A percentile compares a stretch with the other conserved stretches of the same genome.
Conservation (phyloP, 2,888 invertebrate genomes). For the Seira ritae region DNA sequence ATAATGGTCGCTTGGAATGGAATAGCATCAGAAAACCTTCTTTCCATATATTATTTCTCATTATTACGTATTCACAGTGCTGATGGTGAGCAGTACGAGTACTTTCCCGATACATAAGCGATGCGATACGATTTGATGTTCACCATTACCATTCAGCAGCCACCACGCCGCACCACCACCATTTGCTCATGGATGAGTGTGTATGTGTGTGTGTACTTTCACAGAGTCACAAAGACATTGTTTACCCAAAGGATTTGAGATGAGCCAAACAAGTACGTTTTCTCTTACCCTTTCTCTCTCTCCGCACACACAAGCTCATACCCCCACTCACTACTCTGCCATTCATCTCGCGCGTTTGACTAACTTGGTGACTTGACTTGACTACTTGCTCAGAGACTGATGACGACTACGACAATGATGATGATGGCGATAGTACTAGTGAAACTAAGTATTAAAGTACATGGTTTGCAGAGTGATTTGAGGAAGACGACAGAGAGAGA, state of each 20-base stretch:
- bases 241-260: conserved; percentile 63
- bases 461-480: conserved; percentile 42
- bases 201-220: conserved; percentile 19
- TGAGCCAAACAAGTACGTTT: conserved; percentile 57
- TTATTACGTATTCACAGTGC: neutral
- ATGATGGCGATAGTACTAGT: neutral
- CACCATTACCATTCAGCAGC: neutral
- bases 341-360: conserved; percentile 41
- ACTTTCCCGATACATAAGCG: neutral
- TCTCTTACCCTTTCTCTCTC: conserved; percentile 29
- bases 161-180: too few species aligned
- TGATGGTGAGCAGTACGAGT: neutral
- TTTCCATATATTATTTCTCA: conserved; percentile 1
- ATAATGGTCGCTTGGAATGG: too few species aligned
- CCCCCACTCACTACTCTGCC: conserved; percentile 20
- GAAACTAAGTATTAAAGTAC: conserved; percentile 40
- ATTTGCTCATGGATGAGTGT: conserved; percentile 3
- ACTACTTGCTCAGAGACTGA: conserved; percentile 23
- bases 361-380: conserved; percentile 49
- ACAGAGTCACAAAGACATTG: conserved; percentile 33
- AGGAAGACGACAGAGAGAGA: conserved; percentile 17
- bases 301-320: neutral
- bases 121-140: neutral
- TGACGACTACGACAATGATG: conserved; percentile 18
- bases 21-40: neutral